Evolutionary conservation across 2,113 vertebrate species (phyloP), one percentile per base, ranked within the genome.

Genomic region (Pteruthius melanotis): DNA sequence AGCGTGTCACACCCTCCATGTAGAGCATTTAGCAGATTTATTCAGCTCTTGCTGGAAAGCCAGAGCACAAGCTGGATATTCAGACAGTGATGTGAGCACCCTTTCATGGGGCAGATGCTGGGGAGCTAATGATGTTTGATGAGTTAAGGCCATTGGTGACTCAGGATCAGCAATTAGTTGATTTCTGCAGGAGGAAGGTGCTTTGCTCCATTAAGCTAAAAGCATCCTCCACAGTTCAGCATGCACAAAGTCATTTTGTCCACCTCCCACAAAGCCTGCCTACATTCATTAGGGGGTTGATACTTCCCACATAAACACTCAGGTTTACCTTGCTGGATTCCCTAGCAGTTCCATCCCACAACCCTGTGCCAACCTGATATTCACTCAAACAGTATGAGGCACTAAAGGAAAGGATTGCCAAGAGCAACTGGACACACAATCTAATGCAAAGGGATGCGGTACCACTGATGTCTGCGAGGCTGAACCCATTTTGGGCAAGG

Each of bases 141-240:
- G 95, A 93, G 92, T 96, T 95, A 96, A 92, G 92, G 92, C 93
- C 93, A 86, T 64, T 21, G 93, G 93, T 96, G 95, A 96, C 86
- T 97, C 96, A 97, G 88, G 90, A 95, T 75, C 57, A 49, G 95
- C 96, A 96, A 96, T 96, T 94, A 96, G 89, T 44, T 96, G 93
- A 95, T 97, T 94, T 96, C 92, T 96, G 90, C 5, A 13, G 90
- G 93, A 96, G 95, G 95, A 96, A 92, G 92, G 93, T 92, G 94
- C 93, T 96, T 89, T 94, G 96, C 92, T 96, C 92, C 95, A 97
- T 97, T 97, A 97, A 93, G 93, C 96, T 97, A 97, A 97, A 97
- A 96, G 95, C 96, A 97, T 94, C 76, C 95, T 93, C 86, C 69
- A 68, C 60, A 68, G 86, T 64, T 87, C 76, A 78, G 88, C 26